Evolutionary conservation across 1,140 invertebrate species (phyloP), one percentile per base, ranked within the genome.

Genomic region (Ips typographus): DNA sequence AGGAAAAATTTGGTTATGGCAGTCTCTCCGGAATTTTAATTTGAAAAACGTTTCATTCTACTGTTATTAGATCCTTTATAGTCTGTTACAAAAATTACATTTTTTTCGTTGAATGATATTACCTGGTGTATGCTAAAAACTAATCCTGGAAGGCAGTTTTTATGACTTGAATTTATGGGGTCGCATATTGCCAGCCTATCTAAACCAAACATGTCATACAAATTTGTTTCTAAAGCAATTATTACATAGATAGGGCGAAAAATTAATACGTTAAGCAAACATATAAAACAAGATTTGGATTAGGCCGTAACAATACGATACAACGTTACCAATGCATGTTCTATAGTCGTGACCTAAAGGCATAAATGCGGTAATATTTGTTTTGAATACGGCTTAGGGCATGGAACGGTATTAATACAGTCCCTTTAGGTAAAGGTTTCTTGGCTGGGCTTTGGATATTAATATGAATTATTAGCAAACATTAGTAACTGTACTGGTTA

Each of bases 211-310:
- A 49, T 49, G 44, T 49, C 51, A 68, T 68, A 56, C 51, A 68
- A 52, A 62, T 62, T 68, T 61, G 52, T 43, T 68, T 68, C 22
- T n/a, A 62, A 62, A 62, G 51, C 43, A 68, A 68, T 68, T 68
- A 68, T 68, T 52, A 68, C 37, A 44, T 62, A 40, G 39, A 68
- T 60, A 56, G 66, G 66, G 66, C 58, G 66, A 68, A 62, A 68
- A 68, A 68, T 68, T 68, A 68, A 68, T 68, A 68, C 66, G 43
- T 62, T 62, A 56, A 36, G 39, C 43, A 68, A 68, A 68, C 66
- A 68, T 43, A 62, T 59, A 61, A 62, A 60, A 68, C 59, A 62
- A 68, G 66, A 59, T 62, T 62, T 41, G 65, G 59, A 68, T 62
- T 62, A 68, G 56, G 66, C 47, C 7, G 36, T 62, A 44, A 62